Percentiles rank a stretch among this genome's conserved stretches.
Conservation (phyloP, 2,888 invertebrate species). For the Sesamia inferens region DNA sequence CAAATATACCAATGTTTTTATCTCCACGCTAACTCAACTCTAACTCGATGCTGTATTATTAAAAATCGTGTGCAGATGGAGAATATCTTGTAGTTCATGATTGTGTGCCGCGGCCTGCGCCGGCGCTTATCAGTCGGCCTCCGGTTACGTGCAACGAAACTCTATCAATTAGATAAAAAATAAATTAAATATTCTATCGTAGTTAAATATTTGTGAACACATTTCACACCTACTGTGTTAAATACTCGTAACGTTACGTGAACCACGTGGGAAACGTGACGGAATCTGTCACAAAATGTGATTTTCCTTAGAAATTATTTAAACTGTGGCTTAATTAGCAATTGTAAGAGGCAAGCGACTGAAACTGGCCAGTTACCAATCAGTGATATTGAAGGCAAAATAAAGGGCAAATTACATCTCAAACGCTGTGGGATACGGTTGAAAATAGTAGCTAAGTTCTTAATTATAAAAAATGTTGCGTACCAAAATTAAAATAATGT, state of each 20-base stretch:
- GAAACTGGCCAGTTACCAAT: neutral
- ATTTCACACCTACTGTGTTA: conserved; percentile 47
- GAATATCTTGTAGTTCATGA: conserved; percentile 67
- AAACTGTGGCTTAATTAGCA: conserved; percentile 39
- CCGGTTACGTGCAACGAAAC: conserved; percentile 67
- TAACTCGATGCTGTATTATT: conserved; percentile 64
- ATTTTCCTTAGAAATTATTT: conserved; percentile 50
- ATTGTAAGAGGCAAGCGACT: conserved; percentile 16
- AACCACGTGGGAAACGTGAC: conserved; percentile 57
- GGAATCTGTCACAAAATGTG: conserved; percentile 44
- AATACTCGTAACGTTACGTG: conserved; percentile 34
- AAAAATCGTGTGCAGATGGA: conserved; percentile 63
- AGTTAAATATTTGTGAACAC: conserved; percentile 48
- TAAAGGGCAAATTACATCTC: conserved; percentile 2
- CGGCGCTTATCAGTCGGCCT: conserved; percentile 83
- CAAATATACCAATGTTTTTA: conserved; percentile 66
- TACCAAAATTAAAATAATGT: conserved; percentile 46
- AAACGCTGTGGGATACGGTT: conserved; percentile 13
- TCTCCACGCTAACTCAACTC: conserved; percentile 65
- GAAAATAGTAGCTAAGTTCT: neutral
- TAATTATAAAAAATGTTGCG: conserved; percentile 12
- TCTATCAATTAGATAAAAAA: conserved; percentile 61
- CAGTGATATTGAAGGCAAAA: conserved; percentile 1
- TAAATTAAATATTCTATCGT: conserved; percentile 35
- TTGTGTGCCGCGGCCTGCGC: conserved; percentile 73